Evolutionary conservation across 2,888 invertebrate genomes (phyloP).

Genomic region (Barypeithes pellucidus): DNA sequence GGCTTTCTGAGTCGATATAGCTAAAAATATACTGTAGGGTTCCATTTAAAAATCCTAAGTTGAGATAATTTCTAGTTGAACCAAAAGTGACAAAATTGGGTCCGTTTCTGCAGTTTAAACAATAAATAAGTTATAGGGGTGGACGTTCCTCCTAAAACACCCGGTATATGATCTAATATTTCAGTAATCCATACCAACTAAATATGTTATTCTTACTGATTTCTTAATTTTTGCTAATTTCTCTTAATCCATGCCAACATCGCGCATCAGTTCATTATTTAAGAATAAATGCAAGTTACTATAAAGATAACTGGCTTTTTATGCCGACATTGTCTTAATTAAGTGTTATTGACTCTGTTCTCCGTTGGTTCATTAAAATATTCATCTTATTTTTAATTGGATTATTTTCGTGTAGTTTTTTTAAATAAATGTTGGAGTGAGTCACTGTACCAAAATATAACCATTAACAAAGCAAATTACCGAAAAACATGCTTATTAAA

Average conservation of each 20-base stretch:
- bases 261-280: background rate
- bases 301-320: constrained; percentile 5
- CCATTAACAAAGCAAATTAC: background rate
- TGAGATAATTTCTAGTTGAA: no score
- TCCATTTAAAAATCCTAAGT: no score
- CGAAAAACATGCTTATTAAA: constrained; percentile 11
- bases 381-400: constrained; percentile 23
- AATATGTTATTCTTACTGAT: background rate
- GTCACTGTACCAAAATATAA: constrained; percentile 8
- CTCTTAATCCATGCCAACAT: constrained; percentile 13
- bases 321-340: constrained; percentile 18
- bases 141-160: no score
- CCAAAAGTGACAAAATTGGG: no score
- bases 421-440: constrained; percentile 4
- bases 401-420: constrained; percentile 6
- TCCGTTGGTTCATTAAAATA: constrained; percentile 12
- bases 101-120: no score
- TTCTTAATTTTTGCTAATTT: constrained; percentile 3
- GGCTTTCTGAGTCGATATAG: no score
- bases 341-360: constrained; percentile 23
- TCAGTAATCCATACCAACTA: background rate
- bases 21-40: no score
- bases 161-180: no score
- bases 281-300: constrained; percentile 1
- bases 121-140: no score